A percentile compares a stretch with the other conserved stretches of the same genome.
Conservation (phyloP, 2,888 invertebrate genomes). For the Anticlea derivata region DNA sequence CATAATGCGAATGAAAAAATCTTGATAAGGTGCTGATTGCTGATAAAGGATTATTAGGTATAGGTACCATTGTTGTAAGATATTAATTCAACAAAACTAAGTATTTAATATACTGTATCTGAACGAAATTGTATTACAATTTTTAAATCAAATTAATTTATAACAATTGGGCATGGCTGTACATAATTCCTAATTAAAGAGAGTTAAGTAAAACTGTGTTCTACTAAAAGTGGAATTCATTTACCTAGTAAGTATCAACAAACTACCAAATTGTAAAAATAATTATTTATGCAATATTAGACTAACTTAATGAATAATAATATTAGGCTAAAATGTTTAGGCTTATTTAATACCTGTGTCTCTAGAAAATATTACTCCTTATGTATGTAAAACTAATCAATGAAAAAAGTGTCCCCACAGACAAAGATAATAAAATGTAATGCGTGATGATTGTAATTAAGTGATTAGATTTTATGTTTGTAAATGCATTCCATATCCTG, state of each 20-base stretch:
- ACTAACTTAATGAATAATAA: neutral
- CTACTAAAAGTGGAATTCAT: conserved; percentile 25
- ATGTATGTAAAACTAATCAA: no score
- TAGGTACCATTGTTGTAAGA: no score
- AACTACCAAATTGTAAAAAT: conserved; percentile 14
- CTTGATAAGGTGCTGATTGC: no score
- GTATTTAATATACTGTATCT: neutral
- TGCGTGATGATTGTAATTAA: no score
- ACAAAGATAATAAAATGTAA: no score
- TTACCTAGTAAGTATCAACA: neutral
- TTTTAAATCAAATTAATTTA: no score
- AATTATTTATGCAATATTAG: conserved; percentile 30
- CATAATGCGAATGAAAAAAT: no score
- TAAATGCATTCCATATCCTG: neutral
- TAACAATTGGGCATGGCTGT: no score
- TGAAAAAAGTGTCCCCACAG: no score
- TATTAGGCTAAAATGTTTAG: neutral
- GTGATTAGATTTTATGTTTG: no score
- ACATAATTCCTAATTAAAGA: neutral
- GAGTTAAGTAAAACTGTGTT: conserved; percentile 11
- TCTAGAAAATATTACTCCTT: no score
- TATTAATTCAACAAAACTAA: neutral
- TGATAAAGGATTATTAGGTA: no score
- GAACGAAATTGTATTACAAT: neutral
- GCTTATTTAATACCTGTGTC: conserved; percentile 35